Percentiles rank a stretch among this genome's conserved stretches.
Conservation (phyloP, 2,888 invertebrate species). For the Octonoba sinensis region DNA sequence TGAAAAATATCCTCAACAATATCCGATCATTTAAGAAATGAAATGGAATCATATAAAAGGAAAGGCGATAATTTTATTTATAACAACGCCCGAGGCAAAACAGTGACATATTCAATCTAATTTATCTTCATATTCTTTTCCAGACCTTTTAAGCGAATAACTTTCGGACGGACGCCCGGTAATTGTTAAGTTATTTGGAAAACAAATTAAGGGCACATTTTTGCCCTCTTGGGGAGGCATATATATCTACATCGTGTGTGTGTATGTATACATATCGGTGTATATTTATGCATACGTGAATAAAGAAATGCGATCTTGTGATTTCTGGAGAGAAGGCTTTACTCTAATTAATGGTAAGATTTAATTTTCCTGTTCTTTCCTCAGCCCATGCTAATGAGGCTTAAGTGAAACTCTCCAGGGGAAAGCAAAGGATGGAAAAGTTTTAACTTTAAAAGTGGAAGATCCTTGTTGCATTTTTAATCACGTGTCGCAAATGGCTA, state of each 20-base stretch:
- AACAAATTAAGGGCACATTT: conserved; percentile 63
- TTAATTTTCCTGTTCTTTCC: conserved; percentile 60
- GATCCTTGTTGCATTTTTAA: conserved; percentile 62
- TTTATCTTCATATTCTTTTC: conserved; percentile 51
- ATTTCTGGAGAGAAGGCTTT: conserved; percentile 40
- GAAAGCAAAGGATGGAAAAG: conserved; percentile 27
- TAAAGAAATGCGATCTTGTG: conserved; percentile 52
- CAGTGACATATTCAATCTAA: conserved; percentile 47
- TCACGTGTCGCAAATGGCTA: conserved; percentile 61
- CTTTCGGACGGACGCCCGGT: conserved; percentile 37
- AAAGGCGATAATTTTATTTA: conserved; percentile 60
- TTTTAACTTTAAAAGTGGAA: conserved; percentile 56
- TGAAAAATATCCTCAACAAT: conserved; percentile 22
- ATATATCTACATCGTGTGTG: conserved; percentile 3
- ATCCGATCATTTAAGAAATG: not conserved
- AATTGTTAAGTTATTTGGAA: conserved; percentile 62
- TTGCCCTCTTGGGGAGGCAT: conserved; percentile 13
- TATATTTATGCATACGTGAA: conserved; percentile 6
- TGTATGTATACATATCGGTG: not conserved
- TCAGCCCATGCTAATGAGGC: conserved; percentile 49
- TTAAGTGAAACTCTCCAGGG: conserved; percentile 56
- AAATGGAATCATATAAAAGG: conserved; percentile 16
- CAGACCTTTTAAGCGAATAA: conserved; percentile 42
- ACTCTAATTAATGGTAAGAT: conserved; percentile 58
- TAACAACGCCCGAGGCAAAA: conserved; percentile 38